A percentile compares a stretch with the other conserved stretches of the same genome.
These are phyloP conservation scores for Lathronympha strigana DNA, from an alignment of 2,888 invertebrate species.

Conservation along the genomic window DNA sequence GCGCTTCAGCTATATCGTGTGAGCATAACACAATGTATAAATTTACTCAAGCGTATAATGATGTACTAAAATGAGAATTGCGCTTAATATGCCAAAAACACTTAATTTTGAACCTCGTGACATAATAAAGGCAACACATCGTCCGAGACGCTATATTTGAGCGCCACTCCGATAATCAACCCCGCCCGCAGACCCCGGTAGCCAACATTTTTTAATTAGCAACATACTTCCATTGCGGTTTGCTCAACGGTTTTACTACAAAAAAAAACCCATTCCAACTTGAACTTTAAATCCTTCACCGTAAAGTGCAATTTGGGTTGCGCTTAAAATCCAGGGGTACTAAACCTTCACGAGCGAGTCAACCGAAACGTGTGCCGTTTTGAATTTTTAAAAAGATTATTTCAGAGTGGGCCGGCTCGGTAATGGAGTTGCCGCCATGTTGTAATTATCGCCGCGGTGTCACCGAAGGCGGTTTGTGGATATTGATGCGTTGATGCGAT, in stretches of 20 bases:
- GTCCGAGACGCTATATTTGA: conserved; percentile 33
- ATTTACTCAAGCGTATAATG: too few species aligned
- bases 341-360: conserved; percentile 54
- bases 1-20: too few species aligned
- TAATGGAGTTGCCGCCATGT: conserved; percentile 64
- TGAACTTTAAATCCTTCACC: conserved; percentile 40
- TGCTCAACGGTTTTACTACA: conserved; percentile 53
- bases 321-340: conserved; percentile 50
- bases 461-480: conserved; percentile 47
- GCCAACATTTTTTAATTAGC: conserved; percentile 62
- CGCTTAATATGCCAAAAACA: neutral
- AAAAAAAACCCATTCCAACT: conserved; percentile 48
- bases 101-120: neutral
- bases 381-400: conserved; percentile 81
- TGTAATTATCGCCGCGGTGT: conserved; percentile 64
- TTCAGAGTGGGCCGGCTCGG: conserved; percentile 61
- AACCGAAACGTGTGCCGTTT: conserved; percentile 59
- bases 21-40: too few species aligned
- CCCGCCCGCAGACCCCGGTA: conserved; percentile 41
- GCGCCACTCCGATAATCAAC: conserved; percentile 39
- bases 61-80: too few species aligned
- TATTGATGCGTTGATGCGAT: conserved; percentile 29
- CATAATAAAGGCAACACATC: conserved; percentile 23
- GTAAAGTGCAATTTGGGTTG: conserved; percentile 49
- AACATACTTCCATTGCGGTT: conserved; percentile 61